These are phyloP conservation scores for Parapsyche elsis DNA, from an alignment of 1,140 invertebrate genomes.

Conservation along the genomic window DNA sequence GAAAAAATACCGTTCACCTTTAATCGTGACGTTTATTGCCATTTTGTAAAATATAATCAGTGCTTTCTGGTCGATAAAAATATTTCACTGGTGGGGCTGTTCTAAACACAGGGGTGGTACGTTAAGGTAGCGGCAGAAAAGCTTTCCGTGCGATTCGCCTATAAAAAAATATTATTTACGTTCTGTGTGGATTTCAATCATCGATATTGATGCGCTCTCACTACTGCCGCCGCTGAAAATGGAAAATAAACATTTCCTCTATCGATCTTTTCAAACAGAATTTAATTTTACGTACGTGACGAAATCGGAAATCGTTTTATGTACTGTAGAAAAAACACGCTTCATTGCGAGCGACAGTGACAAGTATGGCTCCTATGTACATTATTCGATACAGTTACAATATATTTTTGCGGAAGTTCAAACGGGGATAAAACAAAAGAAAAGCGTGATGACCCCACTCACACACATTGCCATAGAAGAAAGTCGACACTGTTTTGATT, in stretches of 20 bases:
- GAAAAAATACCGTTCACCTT: slow-evolving; percentile 33
- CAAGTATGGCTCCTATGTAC: neutral
- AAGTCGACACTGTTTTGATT: neutral
- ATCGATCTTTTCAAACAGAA: slow-evolving; percentile 10
- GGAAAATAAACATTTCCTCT: slow-evolving; percentile 35
- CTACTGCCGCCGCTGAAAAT: slow-evolving; percentile 21
- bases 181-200: slow-evolving; percentile 49
- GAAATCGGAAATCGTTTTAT: neutral
- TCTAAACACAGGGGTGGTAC: no score
- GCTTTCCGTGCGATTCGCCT: slow-evolving; percentile 24
- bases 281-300: slow-evolving; percentile 6
- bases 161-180: slow-evolving; percentile 47
- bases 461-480: neutral
- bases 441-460: no score
- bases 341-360: neutral
- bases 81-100: slow-evolving; percentile 44
- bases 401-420: no score
- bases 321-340: neutral
- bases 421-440: no score
- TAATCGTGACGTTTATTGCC: slow-evolving; percentile 54
- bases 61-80: slow-evolving; percentile 53
- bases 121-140: neutral
- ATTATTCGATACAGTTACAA: no score
- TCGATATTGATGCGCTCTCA: slow-evolving; percentile 43
- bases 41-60: slow-evolving; percentile 54